Percentiles rank a stretch among this genome's conserved stretches.
Conservation (phyloP, 2,113 vertebrate species). For the Phrynocephalus versicolor region DNA sequence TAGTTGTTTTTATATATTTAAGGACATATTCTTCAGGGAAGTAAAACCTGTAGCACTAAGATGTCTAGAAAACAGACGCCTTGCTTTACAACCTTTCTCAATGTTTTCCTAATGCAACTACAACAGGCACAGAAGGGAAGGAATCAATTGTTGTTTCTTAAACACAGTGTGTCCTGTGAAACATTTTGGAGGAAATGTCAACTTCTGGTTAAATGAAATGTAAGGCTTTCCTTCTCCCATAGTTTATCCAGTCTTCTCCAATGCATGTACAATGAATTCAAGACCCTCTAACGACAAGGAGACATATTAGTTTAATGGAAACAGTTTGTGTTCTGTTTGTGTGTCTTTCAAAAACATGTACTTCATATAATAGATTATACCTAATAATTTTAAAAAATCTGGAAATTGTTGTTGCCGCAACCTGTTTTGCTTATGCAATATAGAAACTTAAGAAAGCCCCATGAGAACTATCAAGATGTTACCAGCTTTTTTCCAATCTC, state of each 20-base stretch:
- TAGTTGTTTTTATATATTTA: slow-evolving; percentile 12
- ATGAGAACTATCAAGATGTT: slow-evolving; percentile 19
- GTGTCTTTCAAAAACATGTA: slow-evolving; percentile 10
- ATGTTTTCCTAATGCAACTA: slow-evolving; percentile 1
- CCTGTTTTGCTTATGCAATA: slow-evolving; percentile 1
- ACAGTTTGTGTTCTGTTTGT: neutral
- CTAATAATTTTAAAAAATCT: neutral
- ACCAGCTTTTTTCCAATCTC: slow-evolving; percentile 34
- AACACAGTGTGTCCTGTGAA: slow-evolving; percentile 8
- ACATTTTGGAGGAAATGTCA: neutral
- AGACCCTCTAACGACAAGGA: slow-evolving; percentile 21
- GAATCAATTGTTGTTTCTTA: neutral
- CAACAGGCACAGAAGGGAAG: neutral
- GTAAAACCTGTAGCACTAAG: neutral
- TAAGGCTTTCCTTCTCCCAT: slow-evolving; percentile 7
- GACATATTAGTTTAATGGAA: slow-evolving; percentile 19
- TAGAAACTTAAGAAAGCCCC: neutral
- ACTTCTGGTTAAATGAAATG: neutral
- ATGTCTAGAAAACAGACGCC: neutral
- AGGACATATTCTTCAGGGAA: slow-evolving; percentile 34
- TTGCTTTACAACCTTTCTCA: neutral
- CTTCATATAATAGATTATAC: slow-evolving; percentile 25
- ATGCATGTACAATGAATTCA: slow-evolving; percentile 22
- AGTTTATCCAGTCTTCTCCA: neutral
- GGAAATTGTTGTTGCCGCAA: neutral